Evolutionary conservation across 2,888 invertebrate genomes (phyloP).

Genomic region (Lasioglossum vierecki): DNA sequence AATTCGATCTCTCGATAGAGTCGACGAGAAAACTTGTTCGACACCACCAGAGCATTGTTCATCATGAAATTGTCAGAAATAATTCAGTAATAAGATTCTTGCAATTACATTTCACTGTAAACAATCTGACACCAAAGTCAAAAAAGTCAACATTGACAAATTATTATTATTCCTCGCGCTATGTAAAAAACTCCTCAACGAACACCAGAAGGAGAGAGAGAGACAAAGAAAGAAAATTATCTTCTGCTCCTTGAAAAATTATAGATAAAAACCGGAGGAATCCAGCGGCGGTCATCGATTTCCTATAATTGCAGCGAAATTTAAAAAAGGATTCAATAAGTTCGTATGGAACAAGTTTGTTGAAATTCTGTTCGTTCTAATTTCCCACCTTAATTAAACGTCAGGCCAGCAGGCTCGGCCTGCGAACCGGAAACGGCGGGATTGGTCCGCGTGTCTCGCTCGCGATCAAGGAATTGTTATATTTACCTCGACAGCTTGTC

Average conservation of each 20-base stretch:
- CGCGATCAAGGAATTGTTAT: not conserved
- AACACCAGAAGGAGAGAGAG: not conserved
- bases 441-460: not conserved
- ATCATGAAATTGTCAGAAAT: not conserved
- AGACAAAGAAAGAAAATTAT: not conserved
- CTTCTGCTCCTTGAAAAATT: not conserved
- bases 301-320: not conserved
- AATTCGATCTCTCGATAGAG: not conserved
- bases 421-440: not conserved
- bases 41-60: no score
- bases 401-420: conserved; percentile 1
- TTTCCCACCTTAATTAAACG: conserved; percentile 25
- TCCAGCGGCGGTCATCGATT: conserved; percentile 5
- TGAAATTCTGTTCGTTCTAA: conserved; percentile 16
- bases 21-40: not conserved
- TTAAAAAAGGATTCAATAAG: conserved; percentile 18
- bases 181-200: not conserved
- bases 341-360: not conserved
- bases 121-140: not conserved
- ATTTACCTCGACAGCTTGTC: not conserved
- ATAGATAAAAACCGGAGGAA: not conserved
- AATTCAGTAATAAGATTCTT: not conserved
- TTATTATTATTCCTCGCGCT: not conserved
- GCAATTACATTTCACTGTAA: not conserved
- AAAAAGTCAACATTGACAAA: not conserved